Conservation (phyloP, 2,113 vertebrate genomes). For the Falcunculus frontatus region DNA sequence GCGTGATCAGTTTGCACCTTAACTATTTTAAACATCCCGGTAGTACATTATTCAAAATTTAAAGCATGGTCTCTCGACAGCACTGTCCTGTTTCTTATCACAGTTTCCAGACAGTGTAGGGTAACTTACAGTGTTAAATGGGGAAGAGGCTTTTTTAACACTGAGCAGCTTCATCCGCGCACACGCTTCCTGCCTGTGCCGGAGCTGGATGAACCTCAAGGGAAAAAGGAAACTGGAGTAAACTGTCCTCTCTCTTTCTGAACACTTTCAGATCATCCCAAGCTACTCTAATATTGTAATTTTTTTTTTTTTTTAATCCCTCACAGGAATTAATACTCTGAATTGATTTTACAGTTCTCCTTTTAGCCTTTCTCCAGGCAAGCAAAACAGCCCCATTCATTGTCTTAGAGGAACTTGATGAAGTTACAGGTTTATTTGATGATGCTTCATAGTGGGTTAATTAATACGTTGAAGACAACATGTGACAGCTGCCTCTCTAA, state of each 20-base stretch:
- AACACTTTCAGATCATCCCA: not conserved
- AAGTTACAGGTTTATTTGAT: not conserved
- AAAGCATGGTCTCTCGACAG: constrained; percentile 1
- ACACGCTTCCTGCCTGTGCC: not conserved
- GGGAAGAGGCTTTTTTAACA: not conserved
- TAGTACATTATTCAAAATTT: not conserved
- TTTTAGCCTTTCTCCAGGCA: not conserved
- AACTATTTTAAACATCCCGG: not conserved
- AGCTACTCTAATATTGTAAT: not conserved
- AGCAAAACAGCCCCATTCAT: not conserved
- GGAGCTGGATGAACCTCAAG: not conserved
- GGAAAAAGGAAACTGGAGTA: not conserved
- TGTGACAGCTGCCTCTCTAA: not conserved
- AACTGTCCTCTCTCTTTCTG: not conserved
- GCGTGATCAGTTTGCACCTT: not conserved
- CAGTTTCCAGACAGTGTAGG: not conserved
- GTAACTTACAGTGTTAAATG: not conserved
- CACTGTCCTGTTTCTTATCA: not conserved
- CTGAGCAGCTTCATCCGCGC: not conserved
- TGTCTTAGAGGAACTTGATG: not conserved
- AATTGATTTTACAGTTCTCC: not conserved
- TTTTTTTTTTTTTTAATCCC: not conserved
- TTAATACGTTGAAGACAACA: not conserved
- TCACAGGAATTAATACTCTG: not conserved
- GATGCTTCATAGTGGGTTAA: not conserved